Conservation (phyloP, 2,113 vertebrate species). For the Bos javanicus region DNA sequence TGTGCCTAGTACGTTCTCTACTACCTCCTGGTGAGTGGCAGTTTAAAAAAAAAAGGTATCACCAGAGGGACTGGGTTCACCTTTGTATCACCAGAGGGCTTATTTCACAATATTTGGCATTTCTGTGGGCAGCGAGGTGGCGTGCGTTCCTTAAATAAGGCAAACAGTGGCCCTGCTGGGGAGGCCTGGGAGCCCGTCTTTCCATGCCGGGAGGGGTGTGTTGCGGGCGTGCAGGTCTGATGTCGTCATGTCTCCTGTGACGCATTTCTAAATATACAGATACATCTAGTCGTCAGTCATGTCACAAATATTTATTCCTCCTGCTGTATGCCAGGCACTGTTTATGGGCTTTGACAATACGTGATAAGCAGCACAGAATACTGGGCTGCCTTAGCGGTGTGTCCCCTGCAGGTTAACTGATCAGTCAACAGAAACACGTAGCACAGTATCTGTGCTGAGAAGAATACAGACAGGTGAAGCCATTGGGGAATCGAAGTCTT, state of each 20-base stretch:
- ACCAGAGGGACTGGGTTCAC: background rate
- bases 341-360: background rate
- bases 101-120: background rate
- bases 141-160: background rate
- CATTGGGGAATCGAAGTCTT: background rate
- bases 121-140: background rate
- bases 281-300: background rate
- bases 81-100: background rate
- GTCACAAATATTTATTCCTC: background rate
- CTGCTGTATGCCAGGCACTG: background rate
- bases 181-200: background rate
- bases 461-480: background rate
- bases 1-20: background rate
- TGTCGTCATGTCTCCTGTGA: background rate
- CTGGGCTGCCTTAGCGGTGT: background rate
- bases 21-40: background rate
- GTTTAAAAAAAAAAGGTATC: background rate
- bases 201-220: background rate
- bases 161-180: too few relatives aligned
- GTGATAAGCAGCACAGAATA: background rate
- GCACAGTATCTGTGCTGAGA: background rate
- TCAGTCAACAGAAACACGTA: fast-evolving
- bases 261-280: background rate
- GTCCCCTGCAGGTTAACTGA: fast-evolving
- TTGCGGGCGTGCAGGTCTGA: fast-evolving